phyloP scores from a whole-genome alignment of 2,888 invertebrate species.

The Microctonus aethiopoides region DNA sequence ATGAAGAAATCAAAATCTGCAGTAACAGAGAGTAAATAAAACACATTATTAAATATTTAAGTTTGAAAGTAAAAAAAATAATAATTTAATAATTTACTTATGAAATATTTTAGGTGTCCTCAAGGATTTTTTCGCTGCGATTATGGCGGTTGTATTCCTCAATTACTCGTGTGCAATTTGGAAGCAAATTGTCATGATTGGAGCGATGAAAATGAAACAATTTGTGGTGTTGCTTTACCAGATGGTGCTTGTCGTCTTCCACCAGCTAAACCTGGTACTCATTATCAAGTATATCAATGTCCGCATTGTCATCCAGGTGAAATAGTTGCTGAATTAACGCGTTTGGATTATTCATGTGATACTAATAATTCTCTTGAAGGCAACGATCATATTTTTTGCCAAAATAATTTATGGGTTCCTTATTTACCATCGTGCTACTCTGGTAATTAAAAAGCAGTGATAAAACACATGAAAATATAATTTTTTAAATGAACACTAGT shows the following conservation, averaged over 20 bases:
- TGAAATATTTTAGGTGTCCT: constrained; percentile 43
- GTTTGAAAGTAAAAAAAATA: not conserved
- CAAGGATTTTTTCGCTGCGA: constrained; percentile 48
- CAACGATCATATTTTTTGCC: constrained; percentile 45
- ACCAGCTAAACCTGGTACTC: constrained; percentile 43
- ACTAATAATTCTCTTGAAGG: constrained; percentile 46
- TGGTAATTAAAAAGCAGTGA: too few relatives aligned
- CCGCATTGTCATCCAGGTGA: constrained; percentile 50
- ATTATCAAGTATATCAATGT: constrained; percentile 46
- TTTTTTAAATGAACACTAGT: too few relatives aligned
- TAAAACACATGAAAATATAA: too few relatives aligned
- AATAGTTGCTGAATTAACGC: constrained; percentile 50
- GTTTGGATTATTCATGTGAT: constrained; percentile 49
- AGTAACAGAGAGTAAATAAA: constrained; percentile 39
- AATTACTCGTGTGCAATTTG: constrained; percentile 45
- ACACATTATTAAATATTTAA: constrained; percentile 1
- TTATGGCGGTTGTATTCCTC: constrained; percentile 52
- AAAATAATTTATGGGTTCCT: constrained; percentile 50
- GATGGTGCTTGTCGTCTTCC: constrained; percentile 54
- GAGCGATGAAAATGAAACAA: constrained; percentile 54
- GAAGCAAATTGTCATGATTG: constrained; percentile 53
- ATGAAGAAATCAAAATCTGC: constrained; percentile 48
- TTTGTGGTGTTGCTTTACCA: constrained; percentile 46
- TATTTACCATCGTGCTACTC: constrained; percentile 45
- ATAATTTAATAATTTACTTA: not conserved